A percentile compares a stretch with the other conserved stretches of the same genome.
Evolutionary conservation across 2,113 vertebrate genomes (phyloP).

Genomic region (Aleadryas rufinucha): DNA sequence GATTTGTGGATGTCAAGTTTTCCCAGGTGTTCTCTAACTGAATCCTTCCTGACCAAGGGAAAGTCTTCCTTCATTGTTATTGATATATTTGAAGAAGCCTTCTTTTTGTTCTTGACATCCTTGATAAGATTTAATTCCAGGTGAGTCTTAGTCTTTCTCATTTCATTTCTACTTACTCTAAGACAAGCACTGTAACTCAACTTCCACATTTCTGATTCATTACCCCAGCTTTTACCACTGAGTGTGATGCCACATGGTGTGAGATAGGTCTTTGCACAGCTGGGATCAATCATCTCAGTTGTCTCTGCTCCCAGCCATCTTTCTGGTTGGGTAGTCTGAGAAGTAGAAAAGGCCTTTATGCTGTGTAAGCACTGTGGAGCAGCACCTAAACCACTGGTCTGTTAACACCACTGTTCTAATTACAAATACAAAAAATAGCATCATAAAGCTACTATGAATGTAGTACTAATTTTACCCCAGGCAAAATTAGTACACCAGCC

Average conservation of each 20-base stretch:
- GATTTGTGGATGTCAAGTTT: neutral
- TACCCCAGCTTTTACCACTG: neutral
- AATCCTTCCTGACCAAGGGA: neutral
- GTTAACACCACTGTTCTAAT: neutral
- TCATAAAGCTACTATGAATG: neutral
- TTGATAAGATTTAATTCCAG: neutral
- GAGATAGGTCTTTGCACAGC: no score
- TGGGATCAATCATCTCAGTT: neutral
- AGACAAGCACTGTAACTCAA: fast-evolving
- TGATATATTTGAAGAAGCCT: neutral
- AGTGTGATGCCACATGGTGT: no score
- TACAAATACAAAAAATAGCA: neutral
- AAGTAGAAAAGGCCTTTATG: neutral
- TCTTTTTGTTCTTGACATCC: neutral
- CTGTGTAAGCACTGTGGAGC: neutral
- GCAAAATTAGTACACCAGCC: neutral
- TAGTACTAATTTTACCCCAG: neutral
- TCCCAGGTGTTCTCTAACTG: neutral
- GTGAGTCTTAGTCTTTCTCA: neutral
- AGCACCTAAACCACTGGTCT: neutral
- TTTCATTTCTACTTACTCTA: neutral
- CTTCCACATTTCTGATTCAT: neutral
- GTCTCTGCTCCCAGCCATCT: neutral
- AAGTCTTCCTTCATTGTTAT: neutral
- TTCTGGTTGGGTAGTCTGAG: neutral